Percentiles rank a stretch among this genome's conserved stretches.
Conservation (phyloP, 2,113 vertebrate genomes). For the Azemiops feae region DNA sequence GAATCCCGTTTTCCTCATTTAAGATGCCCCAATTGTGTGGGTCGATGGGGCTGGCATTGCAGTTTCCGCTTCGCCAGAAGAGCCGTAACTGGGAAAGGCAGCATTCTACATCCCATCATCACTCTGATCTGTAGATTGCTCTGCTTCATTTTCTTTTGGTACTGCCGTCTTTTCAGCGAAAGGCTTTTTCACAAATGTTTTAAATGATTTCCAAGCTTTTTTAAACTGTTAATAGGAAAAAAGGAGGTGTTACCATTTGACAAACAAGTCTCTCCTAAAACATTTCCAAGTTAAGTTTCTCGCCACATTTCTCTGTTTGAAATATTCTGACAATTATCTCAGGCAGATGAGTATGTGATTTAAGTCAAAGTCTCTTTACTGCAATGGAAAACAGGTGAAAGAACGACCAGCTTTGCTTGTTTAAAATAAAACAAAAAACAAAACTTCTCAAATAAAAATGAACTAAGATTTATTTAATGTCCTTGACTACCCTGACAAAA, state of each 20-base stretch:
- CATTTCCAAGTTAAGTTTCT: neutral
- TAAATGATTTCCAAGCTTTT: no score
- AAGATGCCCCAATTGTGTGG: neutral
- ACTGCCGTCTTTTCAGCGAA: no score
- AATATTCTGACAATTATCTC: neutral
- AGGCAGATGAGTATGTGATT: neutral
- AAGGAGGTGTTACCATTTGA: neutral
- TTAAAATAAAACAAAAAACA: neutral
- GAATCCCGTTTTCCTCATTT: neutral
- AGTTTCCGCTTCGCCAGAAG: neutral
- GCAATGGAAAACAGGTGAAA: neutral
- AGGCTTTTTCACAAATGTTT: no score
- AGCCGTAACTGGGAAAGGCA: neutral
- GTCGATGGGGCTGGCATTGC: neutral
- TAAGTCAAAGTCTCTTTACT: neutral
- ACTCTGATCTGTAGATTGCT: neutral
- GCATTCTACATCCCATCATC: neutral
- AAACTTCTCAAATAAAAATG: neutral
- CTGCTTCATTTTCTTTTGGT: no score
- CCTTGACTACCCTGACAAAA: neutral
- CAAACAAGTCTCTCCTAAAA: neutral
- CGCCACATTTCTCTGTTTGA: neutral
- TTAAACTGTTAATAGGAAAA: neutral
- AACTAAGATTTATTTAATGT: neutral
- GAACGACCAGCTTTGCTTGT: neutral